A percentile compares a stretch with the other conserved stretches of the same genome.
Evolutionary conservation across 2,797 vertebrate genomes (phyloP).

Genomic region (Cryptoblepharus egeriae): DNA sequence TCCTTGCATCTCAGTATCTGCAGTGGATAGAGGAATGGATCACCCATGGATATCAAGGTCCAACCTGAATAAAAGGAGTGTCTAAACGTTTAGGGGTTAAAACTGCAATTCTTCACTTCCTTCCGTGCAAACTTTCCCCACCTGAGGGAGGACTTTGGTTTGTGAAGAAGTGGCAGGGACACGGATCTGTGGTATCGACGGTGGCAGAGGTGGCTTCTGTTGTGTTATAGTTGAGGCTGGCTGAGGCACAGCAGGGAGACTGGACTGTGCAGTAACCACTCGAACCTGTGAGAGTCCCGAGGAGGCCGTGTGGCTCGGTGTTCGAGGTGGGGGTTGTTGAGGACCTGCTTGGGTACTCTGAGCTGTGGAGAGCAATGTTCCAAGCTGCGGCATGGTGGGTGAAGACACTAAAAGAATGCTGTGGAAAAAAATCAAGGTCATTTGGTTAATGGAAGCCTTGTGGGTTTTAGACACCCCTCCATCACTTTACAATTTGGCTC

Average conservation of each 20-base stretch:
- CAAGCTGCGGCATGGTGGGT: slow-evolving; percentile 92
- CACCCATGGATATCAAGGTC: too few species aligned
- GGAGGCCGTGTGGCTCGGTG: slow-evolving; percentile 83
- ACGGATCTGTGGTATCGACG: slow-evolving; percentile 87
- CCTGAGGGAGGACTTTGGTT: slow-evolving; percentile 91
- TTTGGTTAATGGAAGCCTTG: not conserved
- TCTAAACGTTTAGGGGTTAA: not conserved
- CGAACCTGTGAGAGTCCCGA: slow-evolving; percentile 89
- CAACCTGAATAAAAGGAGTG: not conserved
- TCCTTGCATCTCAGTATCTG: too few species aligned
- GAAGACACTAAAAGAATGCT: slow-evolving; percentile 95
- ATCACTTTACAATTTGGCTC: too few species aligned
- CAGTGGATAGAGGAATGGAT: too few species aligned
- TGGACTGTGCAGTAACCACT: slow-evolving; percentile 87
- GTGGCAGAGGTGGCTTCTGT: slow-evolving; percentile 71
- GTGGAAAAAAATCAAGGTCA: rapidly evolving
- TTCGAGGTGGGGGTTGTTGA: slow-evolving; percentile 78
- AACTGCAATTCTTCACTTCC: rapidly evolving
- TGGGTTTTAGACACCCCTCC: too few species aligned
- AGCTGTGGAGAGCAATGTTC: slow-evolving; percentile 86
- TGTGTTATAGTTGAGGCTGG: slow-evolving; percentile 80
- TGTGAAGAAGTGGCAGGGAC: slow-evolving; percentile 85
- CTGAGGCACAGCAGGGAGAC: slow-evolving; percentile 80
- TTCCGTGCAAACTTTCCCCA: slow-evolving; percentile 52
- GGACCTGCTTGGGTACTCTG: slow-evolving; percentile 78